These are phyloP conservation scores for Celastrina argiolus DNA, from an alignment of 2,888 invertebrate genomes.

Conservation along the genomic window DNA sequence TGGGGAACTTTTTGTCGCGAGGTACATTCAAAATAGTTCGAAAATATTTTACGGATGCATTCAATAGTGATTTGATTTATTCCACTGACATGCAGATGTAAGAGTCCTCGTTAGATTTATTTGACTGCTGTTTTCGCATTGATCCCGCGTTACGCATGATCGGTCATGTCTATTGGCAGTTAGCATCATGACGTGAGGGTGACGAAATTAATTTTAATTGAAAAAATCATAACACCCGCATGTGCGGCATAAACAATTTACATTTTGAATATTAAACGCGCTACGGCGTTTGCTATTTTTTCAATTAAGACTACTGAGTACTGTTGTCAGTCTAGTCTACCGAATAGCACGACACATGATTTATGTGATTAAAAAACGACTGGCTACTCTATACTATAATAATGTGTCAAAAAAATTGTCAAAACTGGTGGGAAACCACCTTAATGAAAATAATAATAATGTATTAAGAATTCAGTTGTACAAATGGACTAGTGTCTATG, in stretches of 20 bases:
- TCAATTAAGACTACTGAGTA: background rate
- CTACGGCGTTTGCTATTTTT: background rate
- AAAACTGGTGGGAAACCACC: too few relatives aligned
- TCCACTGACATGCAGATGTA: constrained; percentile 76
- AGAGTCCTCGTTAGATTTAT: constrained; percentile 75
- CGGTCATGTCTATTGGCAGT: constrained; percentile 73
- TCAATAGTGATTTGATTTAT: constrained; percentile 77
- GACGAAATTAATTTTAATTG: constrained; percentile 28
- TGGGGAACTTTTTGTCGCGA: constrained; percentile 61
- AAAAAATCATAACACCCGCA: constrained; percentile 25
- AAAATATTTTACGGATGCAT: constrained; percentile 76
- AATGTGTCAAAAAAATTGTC: too few relatives aligned
- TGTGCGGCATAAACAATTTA: background rate
- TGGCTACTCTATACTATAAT: too few relatives aligned
- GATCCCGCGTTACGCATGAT: constrained; percentile 69
- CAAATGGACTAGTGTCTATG: too few relatives aligned
- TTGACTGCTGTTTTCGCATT: constrained; percentile 73
- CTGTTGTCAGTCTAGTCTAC: too few relatives aligned
- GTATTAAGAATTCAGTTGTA: too few relatives aligned
- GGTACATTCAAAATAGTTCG: constrained; percentile 73
- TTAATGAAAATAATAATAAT: too few relatives aligned
- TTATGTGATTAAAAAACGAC: too few relatives aligned
- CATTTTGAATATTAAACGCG: constrained; percentile 11
- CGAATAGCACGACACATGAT: too few relatives aligned
- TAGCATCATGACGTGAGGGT: constrained; percentile 49